Conservation (phyloP, 2,888 invertebrate species). For the Podotricha telesiphe region DNA sequence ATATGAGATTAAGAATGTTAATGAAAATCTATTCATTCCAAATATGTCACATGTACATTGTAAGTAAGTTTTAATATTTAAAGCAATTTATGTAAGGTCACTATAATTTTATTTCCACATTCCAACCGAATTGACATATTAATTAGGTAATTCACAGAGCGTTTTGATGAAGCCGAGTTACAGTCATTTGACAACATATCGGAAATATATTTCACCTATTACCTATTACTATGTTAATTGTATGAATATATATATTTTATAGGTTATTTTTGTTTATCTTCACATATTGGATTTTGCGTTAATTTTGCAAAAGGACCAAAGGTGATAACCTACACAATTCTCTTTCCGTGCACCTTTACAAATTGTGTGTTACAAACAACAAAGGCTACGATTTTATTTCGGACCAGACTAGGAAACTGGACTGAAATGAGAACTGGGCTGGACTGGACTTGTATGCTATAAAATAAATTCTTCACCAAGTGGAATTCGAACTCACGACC, state of each 20-base stretch:
- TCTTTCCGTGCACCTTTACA: too few relatives aligned
- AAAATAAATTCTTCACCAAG: too few relatives aligned
- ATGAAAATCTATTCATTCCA: neutral
- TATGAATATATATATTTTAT: neutral
- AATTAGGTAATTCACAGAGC: slow-evolving; percentile 19
- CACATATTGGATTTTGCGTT: neutral
- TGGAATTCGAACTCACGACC: too few relatives aligned
- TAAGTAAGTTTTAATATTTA: slow-evolving; percentile 2
- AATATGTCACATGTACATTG: slow-evolving; percentile 6
- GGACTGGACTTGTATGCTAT: too few relatives aligned
- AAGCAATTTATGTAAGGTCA: slow-evolving; percentile 11
- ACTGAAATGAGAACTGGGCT: too few relatives aligned
- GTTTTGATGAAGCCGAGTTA: neutral
- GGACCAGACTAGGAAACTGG: too few relatives aligned
- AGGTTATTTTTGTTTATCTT: neutral
- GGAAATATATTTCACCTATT: neutral
- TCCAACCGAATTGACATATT: slow-evolving; percentile 23
- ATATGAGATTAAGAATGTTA: neutral
- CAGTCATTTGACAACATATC: slow-evolving; percentile 10
- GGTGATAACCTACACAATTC: too few relatives aligned
- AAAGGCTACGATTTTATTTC: too few relatives aligned
- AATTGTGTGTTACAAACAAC: too few relatives aligned
- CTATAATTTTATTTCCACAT: slow-evolving; percentile 16
- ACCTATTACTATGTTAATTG: neutral
- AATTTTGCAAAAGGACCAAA: too few relatives aligned